A percentile compares a stretch with the other conserved stretches of the same genome.
Evolutionary conservation across 1,140 invertebrate species (phyloP).

Genomic region (Drosophila pruinosa): DNA sequence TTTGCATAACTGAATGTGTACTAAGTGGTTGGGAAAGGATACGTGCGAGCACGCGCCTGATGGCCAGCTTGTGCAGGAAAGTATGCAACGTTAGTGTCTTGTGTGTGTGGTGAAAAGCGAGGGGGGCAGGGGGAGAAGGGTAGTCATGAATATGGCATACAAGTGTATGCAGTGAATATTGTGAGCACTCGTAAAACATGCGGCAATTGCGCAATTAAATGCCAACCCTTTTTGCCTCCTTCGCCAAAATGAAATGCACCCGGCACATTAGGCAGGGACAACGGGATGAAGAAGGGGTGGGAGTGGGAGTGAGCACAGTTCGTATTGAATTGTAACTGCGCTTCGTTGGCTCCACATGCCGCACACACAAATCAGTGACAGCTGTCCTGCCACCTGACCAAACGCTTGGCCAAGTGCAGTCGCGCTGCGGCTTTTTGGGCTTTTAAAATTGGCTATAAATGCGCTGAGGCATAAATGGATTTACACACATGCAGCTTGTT

Average conservation of each 20-base stretch:
- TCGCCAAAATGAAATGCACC: neutral
- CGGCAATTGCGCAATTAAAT: constrained; percentile 73
- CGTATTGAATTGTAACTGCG: constrained; percentile 31
- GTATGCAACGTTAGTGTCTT: constrained; percentile 38
- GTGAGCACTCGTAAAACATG: constrained; percentile 65
- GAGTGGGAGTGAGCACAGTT: neutral
- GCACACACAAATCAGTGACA: constrained; percentile 34
- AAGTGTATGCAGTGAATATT: constrained; percentile 21
- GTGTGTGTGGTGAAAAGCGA: neutral
- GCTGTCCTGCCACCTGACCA: constrained; percentile 25
- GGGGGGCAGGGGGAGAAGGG: neutral
- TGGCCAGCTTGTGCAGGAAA: constrained; percentile 35
- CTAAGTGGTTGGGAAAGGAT: neutral
- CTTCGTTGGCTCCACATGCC: constrained; percentile 11
- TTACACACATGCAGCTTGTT: constrained; percentile 76
- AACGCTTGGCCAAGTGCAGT: neutral
- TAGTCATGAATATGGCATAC: constrained; percentile 26
- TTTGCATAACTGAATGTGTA: constrained; percentile 50
- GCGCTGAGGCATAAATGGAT: constrained; percentile 74
- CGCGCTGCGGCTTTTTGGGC: constrained; percentile 34
- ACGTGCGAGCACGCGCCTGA: constrained; percentile 39
- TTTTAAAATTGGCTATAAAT: constrained; percentile 76
- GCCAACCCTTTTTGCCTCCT: constrained; percentile 22
- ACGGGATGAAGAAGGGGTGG: neutral
- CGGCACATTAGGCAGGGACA: constrained; percentile 1